phyloP scores from a whole-genome alignment of 2,888 invertebrate species.

The Tholera decimalis region DNA sequence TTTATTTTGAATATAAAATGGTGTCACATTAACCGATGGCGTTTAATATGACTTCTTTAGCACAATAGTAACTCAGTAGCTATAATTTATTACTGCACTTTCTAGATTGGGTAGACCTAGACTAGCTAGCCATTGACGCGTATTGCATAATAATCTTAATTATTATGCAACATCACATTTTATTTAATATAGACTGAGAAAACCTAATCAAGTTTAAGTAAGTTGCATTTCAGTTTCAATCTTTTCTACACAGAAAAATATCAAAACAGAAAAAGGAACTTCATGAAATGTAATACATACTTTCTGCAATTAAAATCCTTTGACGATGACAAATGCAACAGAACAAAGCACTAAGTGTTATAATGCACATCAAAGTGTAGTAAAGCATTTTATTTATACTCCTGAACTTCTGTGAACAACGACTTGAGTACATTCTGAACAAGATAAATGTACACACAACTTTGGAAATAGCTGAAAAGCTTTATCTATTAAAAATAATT shows the following conservation, averaged over 20 bases:
- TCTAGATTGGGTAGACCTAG: no score
- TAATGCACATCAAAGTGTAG: background rate
- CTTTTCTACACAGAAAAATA: background rate
- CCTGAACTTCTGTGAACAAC: background rate
- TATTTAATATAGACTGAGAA: background rate
- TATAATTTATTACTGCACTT: background rate
- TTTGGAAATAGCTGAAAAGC: background rate
- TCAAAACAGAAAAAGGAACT: slow-evolving; percentile 24
- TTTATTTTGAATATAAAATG: slow-evolving; percentile 33
- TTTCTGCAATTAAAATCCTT: slow-evolving; percentile 32
- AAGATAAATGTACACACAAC: background rate
- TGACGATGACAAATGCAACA: slow-evolving; percentile 29
- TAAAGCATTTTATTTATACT: background rate
- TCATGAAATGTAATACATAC: slow-evolving; percentile 17
- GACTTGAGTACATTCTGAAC: background rate
- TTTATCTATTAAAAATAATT: background rate
- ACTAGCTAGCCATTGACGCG: no score
- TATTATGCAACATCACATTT: background rate
- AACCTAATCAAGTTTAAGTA: background rate
- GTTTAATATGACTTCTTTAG: background rate
- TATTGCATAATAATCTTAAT: no score
- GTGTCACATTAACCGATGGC: slow-evolving; percentile 7
- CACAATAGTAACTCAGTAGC: background rate
- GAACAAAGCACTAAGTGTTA: slow-evolving; percentile 1
- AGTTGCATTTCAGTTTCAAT: background rate